These are phyloP conservation scores for Pristionchus maxplancki DNA, from an alignment of 2,888 invertebrate genomes.

Conservation along the genomic window DNA sequence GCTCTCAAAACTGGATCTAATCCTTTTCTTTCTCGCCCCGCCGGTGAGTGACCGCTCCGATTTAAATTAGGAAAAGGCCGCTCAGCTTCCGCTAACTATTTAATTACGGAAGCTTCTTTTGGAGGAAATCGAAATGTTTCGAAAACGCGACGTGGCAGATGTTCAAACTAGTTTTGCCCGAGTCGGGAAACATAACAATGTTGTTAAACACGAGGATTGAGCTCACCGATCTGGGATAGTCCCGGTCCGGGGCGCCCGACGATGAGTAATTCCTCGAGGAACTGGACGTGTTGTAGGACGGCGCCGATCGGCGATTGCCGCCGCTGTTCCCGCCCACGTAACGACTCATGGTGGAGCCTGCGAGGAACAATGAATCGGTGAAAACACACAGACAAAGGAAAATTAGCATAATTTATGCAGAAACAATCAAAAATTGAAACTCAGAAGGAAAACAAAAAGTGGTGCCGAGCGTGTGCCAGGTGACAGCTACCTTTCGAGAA, in stretches of 20 bases:
- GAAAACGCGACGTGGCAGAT: not conserved
- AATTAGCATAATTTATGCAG: not conserved
- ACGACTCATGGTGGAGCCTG: conserved; percentile 21
- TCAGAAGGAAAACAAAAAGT: not conserved
- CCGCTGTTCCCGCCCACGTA: not conserved
- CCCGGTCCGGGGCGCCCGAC: not conserved
- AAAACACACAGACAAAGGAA: not conserved
- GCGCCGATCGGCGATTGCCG: not conserved
- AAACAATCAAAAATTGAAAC: not conserved
- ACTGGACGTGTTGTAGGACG: not conserved
- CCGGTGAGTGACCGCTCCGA: not conserved
- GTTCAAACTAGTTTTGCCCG: no score
- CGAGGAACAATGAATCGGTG: no score
- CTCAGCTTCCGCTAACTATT: no score
- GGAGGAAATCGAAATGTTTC: not conserved
- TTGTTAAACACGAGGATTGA: not conserved
- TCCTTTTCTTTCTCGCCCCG: not conserved
- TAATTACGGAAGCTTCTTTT: not conserved
- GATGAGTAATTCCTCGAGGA: conserved; percentile 44
- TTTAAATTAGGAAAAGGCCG: not conserved
- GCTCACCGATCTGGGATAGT: not conserved
- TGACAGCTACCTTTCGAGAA: not conserved
- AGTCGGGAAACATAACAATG: not conserved
- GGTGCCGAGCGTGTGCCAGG: conserved; percentile 22
- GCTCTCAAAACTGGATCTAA: conserved; percentile 11